These are phyloP conservation scores for Gallinago jamesoni DNA, from an alignment of 2,113 vertebrate genomes.

Conservation along the genomic window DNA sequence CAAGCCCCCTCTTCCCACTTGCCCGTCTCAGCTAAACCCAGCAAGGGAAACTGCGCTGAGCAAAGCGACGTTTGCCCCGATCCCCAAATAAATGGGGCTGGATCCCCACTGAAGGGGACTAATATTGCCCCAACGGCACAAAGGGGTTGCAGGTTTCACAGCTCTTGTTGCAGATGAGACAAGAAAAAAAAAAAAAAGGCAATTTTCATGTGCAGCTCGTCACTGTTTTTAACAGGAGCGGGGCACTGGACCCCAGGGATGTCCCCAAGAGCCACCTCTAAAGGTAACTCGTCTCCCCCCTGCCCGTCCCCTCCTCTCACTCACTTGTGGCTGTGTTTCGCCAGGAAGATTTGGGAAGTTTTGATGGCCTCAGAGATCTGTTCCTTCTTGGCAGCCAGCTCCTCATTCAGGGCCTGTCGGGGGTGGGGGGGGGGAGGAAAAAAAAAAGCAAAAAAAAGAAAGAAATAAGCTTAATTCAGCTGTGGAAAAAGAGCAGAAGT, in stretches of 20 bases:
- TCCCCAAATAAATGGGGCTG: rapidly evolving
- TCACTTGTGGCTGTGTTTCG: conserved; percentile 94
- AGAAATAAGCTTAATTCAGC: background rate
- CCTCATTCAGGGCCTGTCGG: conserved; percentile 84
- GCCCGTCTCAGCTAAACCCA: background rate
- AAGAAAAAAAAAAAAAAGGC: background rate
- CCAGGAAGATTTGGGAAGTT: conserved; percentile 91
- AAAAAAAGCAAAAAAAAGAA: background rate
- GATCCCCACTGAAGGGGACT: background rate
- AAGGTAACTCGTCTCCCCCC: background rate
- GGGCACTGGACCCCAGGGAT: background rate
- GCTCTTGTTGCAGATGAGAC: background rate
- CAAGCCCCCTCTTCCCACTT: rapidly evolving
- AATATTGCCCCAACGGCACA: background rate
- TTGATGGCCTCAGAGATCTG: conserved; percentile 90
- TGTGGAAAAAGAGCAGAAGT: background rate
- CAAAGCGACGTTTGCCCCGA: rapidly evolving
- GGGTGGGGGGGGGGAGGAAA: background rate
- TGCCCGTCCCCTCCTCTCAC: conserved; percentile 26
- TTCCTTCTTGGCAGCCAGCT: conserved; percentile 87
- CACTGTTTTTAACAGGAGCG: background rate
- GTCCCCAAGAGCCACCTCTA: background rate
- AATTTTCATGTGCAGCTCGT: rapidly evolving
- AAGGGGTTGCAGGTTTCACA: background rate
- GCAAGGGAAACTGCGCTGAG: background rate